Evolutionary conservation across 2,113 vertebrate species (phyloP).

Genomic region (Atractosteus spatula): DNA sequence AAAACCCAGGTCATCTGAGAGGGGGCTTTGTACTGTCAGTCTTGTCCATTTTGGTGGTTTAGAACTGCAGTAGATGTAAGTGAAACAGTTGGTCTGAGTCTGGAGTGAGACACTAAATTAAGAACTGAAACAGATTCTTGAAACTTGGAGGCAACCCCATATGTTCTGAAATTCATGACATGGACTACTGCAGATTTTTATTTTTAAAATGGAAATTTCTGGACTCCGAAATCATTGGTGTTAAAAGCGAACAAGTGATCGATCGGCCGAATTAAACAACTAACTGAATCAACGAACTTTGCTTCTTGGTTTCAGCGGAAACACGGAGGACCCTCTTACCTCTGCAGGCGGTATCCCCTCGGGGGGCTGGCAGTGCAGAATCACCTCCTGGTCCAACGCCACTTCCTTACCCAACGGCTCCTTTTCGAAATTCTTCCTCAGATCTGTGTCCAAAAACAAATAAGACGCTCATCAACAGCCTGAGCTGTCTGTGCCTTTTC

Average conservation of each 20-base stretch:
- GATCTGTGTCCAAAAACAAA: conserved; percentile 64
- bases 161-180: too few relatives aligned
- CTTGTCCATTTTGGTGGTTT: too few relatives aligned
- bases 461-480: background rate
- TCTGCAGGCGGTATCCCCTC: conserved; percentile 90
- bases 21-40: too few relatives aligned
- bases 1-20: too few relatives aligned
- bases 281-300: background rate
- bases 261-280: too few relatives aligned
- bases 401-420: conserved; percentile 90
- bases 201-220: too few relatives aligned
- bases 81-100: conserved; percentile 55
- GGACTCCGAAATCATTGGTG: too few relatives aligned
- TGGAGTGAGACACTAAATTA: conserved; percentile 32
- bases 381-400: conserved; percentile 89
- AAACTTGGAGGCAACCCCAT: too few relatives aligned
- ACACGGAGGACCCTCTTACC: conserved; percentile 69
- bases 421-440: conserved; percentile 97
- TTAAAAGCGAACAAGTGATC: too few relatives aligned
- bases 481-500: background rate
- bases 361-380: conserved; percentile 88
- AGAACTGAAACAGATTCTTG: too few relatives aligned
- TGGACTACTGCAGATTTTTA: too few relatives aligned
- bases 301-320: background rate
- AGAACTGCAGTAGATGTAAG: conserved; percentile 35